These are phyloP conservation scores for Epinotia brunnichana DNA, from an alignment of 2,888 invertebrate species.

Conservation along the genomic window DNA sequence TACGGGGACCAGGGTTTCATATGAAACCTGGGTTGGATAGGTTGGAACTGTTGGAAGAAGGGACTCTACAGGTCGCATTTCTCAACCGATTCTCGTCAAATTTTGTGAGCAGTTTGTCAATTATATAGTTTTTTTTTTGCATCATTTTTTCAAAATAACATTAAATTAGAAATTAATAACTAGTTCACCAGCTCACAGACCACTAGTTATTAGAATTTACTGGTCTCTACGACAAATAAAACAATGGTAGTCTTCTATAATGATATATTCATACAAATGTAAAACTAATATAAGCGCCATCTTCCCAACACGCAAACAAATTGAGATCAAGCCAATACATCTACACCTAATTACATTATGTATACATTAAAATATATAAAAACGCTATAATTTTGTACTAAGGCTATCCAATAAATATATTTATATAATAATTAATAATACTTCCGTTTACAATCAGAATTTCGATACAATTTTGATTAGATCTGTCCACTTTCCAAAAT, in stretches of 20 bases:
- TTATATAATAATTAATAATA: conserved; percentile 47
- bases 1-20: no score
- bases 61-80: no score
- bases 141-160: no score
- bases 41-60: no score
- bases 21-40: no score
- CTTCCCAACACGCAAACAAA: conserved; percentile 39
- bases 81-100: no score
- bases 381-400: conserved; percentile 45
- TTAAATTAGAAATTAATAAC: no score
- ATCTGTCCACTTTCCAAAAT: conserved; percentile 10
- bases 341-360: conserved; percentile 4
- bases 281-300: conserved; percentile 42
- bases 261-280: conserved; percentile 31
- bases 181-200: no score
- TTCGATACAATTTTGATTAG: conserved; percentile 22
- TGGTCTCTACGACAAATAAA: conserved; percentile 16
- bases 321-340: conserved; percentile 42
- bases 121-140: no score
- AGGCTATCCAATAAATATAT: conserved; percentile 40
- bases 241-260: conserved; percentile 22
- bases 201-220: background rate
- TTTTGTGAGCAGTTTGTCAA: no score
- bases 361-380: conserved; percentile 17
- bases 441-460: conserved; percentile 46